Conservation (phyloP, 2,797 vertebrate genomes). For the Limnodromus scolopaceus region DNA sequence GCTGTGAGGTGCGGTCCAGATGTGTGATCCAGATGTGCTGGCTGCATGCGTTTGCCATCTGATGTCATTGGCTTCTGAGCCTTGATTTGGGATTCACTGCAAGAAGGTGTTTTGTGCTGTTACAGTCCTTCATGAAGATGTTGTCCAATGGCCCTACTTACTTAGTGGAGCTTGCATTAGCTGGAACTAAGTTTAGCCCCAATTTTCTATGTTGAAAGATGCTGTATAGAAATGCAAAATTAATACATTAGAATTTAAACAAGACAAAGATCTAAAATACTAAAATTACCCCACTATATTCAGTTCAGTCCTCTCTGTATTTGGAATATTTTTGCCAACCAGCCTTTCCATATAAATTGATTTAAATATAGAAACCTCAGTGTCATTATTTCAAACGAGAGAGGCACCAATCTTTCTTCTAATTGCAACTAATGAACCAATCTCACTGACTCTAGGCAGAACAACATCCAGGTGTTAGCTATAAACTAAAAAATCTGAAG, state of each 20-base stretch:
- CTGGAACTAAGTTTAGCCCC: neutral
- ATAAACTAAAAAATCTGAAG: neutral
- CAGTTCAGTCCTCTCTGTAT: neutral
- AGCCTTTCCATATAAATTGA: neutral
- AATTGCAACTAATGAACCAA: neutral
- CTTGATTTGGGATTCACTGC: neutral
- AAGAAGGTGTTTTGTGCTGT: neutral
- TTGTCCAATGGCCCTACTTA: neutral
- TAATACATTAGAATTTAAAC: slow-evolving; percentile 19
- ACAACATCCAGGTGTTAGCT: neutral
- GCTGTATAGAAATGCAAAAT: neutral
- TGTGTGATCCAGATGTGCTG: neutral
- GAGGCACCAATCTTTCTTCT: neutral
- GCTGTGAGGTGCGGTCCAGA: neutral
- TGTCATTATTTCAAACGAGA: neutral
- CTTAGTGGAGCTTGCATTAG: neutral
- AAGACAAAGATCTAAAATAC: neutral
- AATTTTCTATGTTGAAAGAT: neutral
- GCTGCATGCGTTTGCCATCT: neutral
- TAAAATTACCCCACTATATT: neutral
- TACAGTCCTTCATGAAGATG: neutral
- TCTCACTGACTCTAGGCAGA: neutral
- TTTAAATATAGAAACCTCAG: neutral
- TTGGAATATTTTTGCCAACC: neutral
- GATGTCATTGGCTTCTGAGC: neutral